Evolutionary conservation across 2,888 invertebrate species (phyloP).

Genomic region (Phyllotreta cruciferae): DNA sequence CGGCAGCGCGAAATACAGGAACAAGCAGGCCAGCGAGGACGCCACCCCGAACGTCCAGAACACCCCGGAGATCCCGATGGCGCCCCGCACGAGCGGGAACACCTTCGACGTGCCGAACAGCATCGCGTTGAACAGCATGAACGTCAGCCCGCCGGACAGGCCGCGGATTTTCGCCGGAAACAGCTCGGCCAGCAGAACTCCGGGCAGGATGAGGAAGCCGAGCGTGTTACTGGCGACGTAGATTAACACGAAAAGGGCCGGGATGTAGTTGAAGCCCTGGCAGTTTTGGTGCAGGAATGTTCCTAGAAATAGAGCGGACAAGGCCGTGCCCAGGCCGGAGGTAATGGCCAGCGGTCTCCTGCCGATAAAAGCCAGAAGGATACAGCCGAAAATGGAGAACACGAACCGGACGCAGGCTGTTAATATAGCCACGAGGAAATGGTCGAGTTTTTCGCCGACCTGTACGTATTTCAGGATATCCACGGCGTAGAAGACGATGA

Average conservation of each 20-base stretch:
- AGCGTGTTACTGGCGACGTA: conserved; percentile 79
- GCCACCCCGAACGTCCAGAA: conserved; percentile 75
- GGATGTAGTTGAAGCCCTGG: conserved; percentile 55
- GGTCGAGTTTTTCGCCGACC: conserved; percentile 60
- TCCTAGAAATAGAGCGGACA: conserved; percentile 69
- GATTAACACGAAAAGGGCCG: conserved; percentile 64
- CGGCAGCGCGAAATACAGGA: conserved; percentile 73
- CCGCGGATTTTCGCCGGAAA: conserved; percentile 77
- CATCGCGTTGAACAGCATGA: conserved; percentile 73
- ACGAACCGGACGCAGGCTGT: conserved; percentile 72
- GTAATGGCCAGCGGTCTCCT: conserved; percentile 71
- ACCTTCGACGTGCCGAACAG: conserved; percentile 75
- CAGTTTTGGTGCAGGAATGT: conserved; percentile 61
- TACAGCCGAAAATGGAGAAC: conserved; percentile 71
- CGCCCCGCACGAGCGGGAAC: conserved; percentile 69
- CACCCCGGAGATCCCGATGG: conserved; percentile 71
- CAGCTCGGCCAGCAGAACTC: conserved; percentile 78
- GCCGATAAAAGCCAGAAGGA: conserved; percentile 69
- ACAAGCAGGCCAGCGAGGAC: conserved; percentile 68
- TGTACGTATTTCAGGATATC: conserved; percentile 69
- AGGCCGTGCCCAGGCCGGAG: conserved; percentile 72
- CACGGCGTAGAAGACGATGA: conserved; percentile 81
- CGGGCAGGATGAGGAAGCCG: conserved; percentile 77
- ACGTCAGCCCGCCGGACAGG: conserved; percentile 75
- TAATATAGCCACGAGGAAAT: conserved; percentile 70